phyloP scores from a whole-genome alignment of 2,113 vertebrate species.

The Zapornia atra region DNA sequence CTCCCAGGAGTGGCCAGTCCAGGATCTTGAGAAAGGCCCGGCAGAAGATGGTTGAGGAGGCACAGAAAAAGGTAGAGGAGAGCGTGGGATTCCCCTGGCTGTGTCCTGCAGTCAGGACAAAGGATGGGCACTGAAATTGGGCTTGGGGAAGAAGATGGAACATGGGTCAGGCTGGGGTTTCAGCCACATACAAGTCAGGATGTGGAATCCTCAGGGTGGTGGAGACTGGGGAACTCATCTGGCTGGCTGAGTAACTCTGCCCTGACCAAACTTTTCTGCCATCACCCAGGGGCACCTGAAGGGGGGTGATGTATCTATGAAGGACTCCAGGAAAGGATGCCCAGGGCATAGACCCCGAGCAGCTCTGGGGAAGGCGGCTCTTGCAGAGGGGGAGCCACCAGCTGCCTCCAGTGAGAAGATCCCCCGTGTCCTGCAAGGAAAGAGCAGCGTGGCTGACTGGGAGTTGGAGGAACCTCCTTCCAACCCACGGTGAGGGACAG shows the following conservation, averaged over 20 bases:
- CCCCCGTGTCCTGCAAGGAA: neutral
- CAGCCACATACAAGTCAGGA: neutral
- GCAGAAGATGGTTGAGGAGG: conserved; percentile 74
- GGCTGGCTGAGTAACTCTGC: neutral
- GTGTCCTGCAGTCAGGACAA: neutral
- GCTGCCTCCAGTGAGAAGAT: conserved; percentile 32
- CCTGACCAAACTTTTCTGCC: neutral
- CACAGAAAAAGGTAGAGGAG: conserved; percentile 71
- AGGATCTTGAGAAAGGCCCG: conserved; percentile 80
- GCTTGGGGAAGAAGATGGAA: neutral
- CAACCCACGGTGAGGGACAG: conserved; percentile 46
- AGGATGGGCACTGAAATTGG: neutral
- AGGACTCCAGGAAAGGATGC: conserved; percentile 6
- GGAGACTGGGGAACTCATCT: neutral
- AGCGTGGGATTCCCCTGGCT: neutral
- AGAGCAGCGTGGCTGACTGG: conserved; percentile 30
- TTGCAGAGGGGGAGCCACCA: neutral
- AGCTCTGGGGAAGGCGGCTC: neutral
- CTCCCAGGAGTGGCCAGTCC: conserved; percentile 72
- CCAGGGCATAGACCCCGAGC: neutral
- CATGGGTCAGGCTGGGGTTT: neutral
- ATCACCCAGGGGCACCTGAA: conserved; percentile 46
- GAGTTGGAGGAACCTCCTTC: conserved; percentile 20
- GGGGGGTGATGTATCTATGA: neutral
- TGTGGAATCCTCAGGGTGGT: neutral